phyloP scores from a whole-genome alignment of 2,888 invertebrate genomes.

The Linyphia triangularis region DNA sequence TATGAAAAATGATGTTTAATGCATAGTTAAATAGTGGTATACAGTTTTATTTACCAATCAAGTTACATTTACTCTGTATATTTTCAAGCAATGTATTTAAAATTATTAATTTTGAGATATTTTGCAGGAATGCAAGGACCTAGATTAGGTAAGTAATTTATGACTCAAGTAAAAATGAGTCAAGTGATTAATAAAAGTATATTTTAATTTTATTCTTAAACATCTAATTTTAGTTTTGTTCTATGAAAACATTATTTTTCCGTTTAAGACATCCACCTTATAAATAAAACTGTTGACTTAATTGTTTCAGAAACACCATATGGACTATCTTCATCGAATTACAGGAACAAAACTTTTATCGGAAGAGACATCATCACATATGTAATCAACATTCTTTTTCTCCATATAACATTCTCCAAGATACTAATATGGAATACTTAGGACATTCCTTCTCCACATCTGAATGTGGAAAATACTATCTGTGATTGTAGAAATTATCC shows the following conservation, averaged over 20 bases:
- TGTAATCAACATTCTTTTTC: background rate
- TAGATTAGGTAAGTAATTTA: slow-evolving; percentile 45
- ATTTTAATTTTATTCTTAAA: background rate
- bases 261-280: too few relatives aligned
- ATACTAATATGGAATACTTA: background rate
- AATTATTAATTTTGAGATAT: background rate
- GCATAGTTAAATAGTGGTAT: background rate
- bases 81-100: background rate
- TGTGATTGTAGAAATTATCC: background rate
- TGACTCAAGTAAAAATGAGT: background rate
- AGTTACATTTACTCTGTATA: too few relatives aligned
- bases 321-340: slow-evolving; percentile 39
- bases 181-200: background rate
- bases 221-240: background rate
- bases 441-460: too few relatives aligned
- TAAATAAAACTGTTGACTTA: too few relatives aligned
- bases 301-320: slow-evolving; percentile 45
- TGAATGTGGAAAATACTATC: background rate
- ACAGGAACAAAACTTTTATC: background rate
- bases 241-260: too few relatives aligned
- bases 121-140: slow-evolving; percentile 55
- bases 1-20: too few relatives aligned
- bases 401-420: background rate
- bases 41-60: too few relatives aligned
- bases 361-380: background rate